Base-by-base conservation (phyloP, 2,797 vertebrate genomes). In the Bovichtus diacanthus region DNA sequence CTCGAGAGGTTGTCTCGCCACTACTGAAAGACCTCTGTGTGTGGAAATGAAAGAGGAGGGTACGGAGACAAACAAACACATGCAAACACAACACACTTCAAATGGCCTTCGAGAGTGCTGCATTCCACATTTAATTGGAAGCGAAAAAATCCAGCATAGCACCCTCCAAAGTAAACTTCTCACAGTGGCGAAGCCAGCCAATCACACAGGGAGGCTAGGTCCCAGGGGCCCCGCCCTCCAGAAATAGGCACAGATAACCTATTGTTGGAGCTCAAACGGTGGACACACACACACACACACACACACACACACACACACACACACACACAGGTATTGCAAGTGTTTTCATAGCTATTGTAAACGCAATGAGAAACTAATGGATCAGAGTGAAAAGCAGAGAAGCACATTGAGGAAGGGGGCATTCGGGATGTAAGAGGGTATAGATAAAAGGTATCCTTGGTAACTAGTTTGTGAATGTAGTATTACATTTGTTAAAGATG, bases 41-140 rank as follows among this genome's bases (percentile, higher is more conserved):
- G 78, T 79, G 76, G 65, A 86, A 85, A 84, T 82, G 76, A 87
- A 88, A 88, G 80, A 75, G 23, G 49, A 80, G 87, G 75, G 75
- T 81, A 85, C 16, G 8, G 76, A 89, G 72, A 86, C 82, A 87
- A 83, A 90, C 85, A 89, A 66, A 84, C 82, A 70, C 63, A 72
- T 56, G 75, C 79, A 82, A 83, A 89, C 88, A 82, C 74, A 81
- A 86, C 84, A 70, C 90, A 88, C 84, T 87, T 86, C 86, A 89
- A 91, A 90, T 92, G 92, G 90, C 88, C 91, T 94, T 94, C 81
- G 44, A 92, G 92, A 81, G 76, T 55, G 70, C 87, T 64, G 88
- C 93, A 93, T 94, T 94, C 92, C 93, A 93, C 87, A 90, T 91
- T 94, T 94, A 94, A 94, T 93, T 93, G 92, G 87, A 91, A 91